Percentiles rank a stretch among this genome's conserved stretches.
These are phyloP conservation scores for Parochlus steinenii DNA, from an alignment of 2,888 invertebrate species.

Conservation along the genomic window DNA sequence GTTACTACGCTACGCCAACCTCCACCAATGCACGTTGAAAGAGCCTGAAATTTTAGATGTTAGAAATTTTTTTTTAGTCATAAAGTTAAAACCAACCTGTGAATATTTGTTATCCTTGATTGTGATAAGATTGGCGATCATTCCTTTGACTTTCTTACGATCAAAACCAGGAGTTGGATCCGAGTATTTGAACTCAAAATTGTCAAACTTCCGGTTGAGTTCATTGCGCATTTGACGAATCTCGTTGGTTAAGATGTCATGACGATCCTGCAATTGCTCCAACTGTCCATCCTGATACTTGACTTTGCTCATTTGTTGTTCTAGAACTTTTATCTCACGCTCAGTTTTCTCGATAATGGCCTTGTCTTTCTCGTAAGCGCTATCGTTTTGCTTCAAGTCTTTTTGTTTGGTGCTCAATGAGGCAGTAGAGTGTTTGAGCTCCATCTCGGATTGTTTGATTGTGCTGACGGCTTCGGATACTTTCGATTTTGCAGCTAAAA, in stretches of 20 bases:
- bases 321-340: constrained; percentile 36
- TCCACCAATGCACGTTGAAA: constrained; percentile 8
- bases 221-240: constrained; percentile 32
- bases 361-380: constrained; percentile 49
- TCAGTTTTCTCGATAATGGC: constrained; percentile 38
- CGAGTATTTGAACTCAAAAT: constrained; percentile 46
- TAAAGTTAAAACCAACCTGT: background rate
- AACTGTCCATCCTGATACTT: constrained; percentile 44
- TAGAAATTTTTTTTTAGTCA: constrained; percentile 12
- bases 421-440: constrained; percentile 42
- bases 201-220: constrained; percentile 23
- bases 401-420: constrained; percentile 46
- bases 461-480: constrained; percentile 63
- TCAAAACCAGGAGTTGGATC: constrained; percentile 66
- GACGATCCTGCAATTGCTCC: constrained; percentile 34
- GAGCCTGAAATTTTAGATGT: constrained; percentile 10
- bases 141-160: constrained; percentile 48
- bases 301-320: constrained; percentile 30
- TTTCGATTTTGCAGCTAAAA: constrained; percentile 52
- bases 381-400: constrained; percentile 48
- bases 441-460: constrained; percentile 61
- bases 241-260: constrained; percentile 35
- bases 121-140: constrained; percentile 61
- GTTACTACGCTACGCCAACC: constrained; percentile 56
- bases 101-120: constrained; percentile 46